These are phyloP conservation scores for Drosophila sucinea DNA, from an alignment of 1,140 invertebrate species.

Conservation along the genomic window DNA sequence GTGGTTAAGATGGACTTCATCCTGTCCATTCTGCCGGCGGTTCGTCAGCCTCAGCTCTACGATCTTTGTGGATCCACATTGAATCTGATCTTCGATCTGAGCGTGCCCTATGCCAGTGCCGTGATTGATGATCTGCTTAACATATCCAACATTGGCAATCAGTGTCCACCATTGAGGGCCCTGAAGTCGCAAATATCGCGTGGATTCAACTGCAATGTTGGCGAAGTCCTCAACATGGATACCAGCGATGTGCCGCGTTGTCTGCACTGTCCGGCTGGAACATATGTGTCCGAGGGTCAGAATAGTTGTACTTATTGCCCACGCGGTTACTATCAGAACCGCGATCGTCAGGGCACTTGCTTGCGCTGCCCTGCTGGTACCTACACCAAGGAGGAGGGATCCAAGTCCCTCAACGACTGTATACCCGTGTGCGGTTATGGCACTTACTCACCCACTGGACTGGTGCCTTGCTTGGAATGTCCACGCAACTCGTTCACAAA, in stretches of 20 bases:
- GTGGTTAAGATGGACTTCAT: conserved; percentile 94
- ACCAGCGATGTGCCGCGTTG: conserved; percentile 96
- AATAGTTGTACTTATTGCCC: conserved; percentile 94
- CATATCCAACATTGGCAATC: conserved; percentile 93
- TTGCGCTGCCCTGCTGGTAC: conserved; percentile 94
- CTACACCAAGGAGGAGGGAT: conserved; percentile 96
- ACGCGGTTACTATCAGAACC: conserved; percentile 95
- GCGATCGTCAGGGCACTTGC: conserved; percentile 93
- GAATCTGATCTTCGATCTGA: conserved; percentile 96
- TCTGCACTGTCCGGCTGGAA: conserved; percentile 97
- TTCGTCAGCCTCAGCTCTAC: conserved; percentile 94
- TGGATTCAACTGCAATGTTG: conserved; percentile 96
- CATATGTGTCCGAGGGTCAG: conserved; percentile 94
- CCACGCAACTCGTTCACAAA: conserved; percentile 95
- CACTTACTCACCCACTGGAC: conserved; percentile 96
- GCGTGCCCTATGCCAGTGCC: conserved; percentile 94
- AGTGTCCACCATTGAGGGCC: conserved; percentile 94
- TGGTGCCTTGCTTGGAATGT: conserved; percentile 97
- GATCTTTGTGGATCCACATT: conserved; percentile 97
- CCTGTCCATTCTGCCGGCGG: conserved; percentile 92
- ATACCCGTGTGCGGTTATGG: conserved; percentile 97
- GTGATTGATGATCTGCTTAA: conserved; percentile 95
- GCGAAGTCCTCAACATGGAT: conserved; percentile 96
- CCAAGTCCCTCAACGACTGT: conserved; percentile 92
- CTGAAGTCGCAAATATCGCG: conserved; percentile 92